Conservation (phyloP, 2,113 vertebrate species). For the Lagopus muta region DNA sequence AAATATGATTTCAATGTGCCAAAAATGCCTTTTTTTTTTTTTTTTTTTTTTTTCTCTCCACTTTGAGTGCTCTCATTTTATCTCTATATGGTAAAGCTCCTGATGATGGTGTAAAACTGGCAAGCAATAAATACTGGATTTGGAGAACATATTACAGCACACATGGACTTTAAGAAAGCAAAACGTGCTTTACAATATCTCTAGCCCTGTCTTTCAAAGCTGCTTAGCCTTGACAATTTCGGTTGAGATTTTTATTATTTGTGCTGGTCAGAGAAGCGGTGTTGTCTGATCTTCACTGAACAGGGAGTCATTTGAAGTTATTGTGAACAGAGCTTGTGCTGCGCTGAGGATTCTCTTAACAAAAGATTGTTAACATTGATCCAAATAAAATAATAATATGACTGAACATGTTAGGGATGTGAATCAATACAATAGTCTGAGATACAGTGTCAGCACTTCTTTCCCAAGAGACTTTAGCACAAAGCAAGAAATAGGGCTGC, state of each 20-base stretch:
- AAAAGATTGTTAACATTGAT: slow-evolving; percentile 69
- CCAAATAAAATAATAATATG: slow-evolving; percentile 71
- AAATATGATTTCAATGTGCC: not conserved
- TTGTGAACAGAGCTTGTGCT: slow-evolving; percentile 3
- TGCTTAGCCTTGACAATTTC: not conserved
- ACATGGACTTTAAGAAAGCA: not conserved
- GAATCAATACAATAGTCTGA: slow-evolving; percentile 64
- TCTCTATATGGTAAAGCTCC: not conserved
- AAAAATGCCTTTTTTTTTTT: not conserved
- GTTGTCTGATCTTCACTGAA: not conserved
- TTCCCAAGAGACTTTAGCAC: slow-evolving; percentile 37
- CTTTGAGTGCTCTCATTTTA: not conserved
- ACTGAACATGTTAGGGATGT: slow-evolving; percentile 52
- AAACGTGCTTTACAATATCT: not conserved
- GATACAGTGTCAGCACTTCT: slow-evolving; percentile 52
- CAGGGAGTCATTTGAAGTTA: slow-evolving; percentile 34
- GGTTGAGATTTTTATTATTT: not conserved
- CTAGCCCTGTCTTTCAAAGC: not conserved
- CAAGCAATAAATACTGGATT: not conserved
- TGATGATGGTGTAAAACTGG: not conserved
- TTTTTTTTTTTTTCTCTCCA: not conserved
- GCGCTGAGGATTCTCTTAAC: slow-evolving; percentile 46
- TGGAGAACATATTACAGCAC: not conserved
- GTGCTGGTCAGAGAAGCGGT: not conserved
- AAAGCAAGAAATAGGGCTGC: slow-evolving; percentile 14